Conservation (phyloP, 2,797 vertebrate species). For the Poecilia gillii region DNA sequence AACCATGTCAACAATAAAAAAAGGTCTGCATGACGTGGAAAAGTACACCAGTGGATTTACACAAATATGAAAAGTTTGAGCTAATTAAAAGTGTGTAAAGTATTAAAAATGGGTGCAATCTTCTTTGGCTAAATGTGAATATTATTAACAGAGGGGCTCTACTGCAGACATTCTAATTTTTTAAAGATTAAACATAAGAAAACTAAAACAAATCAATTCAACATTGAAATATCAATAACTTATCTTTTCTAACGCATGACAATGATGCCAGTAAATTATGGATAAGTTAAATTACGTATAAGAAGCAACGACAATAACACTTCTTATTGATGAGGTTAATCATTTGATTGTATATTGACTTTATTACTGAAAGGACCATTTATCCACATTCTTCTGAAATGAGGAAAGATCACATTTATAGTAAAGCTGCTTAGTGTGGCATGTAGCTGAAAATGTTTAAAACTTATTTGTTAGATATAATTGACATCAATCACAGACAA, state of each 20-base stretch:
- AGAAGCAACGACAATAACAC: not conserved
- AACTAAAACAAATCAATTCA: not conserved
- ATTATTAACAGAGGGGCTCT: not conserved
- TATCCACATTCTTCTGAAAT: not conserved
- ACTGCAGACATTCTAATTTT: not conserved
- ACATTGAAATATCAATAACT: not conserved
- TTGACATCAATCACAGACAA: not conserved
- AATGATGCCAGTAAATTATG: not conserved
- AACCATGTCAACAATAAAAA: not conserved
- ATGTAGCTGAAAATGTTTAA: not conserved
- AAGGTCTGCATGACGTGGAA: not conserved
- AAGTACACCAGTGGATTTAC: not conserved
- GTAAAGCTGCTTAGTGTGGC: not conserved
- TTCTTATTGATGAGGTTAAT: not conserved
- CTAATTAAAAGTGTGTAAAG: not conserved
- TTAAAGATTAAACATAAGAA: not conserved
- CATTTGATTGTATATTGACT: not conserved
- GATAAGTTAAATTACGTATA: not conserved
- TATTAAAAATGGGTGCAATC: not conserved
- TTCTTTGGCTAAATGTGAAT: not conserved
- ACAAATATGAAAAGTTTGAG: not conserved
- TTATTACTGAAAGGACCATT: not conserved
- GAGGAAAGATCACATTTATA: not conserved
- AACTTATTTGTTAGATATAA: not conserved
- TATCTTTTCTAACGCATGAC: not conserved